phyloP scores from a whole-genome alignment of 2,888 invertebrate species.

The Macropis europaea region DNA sequence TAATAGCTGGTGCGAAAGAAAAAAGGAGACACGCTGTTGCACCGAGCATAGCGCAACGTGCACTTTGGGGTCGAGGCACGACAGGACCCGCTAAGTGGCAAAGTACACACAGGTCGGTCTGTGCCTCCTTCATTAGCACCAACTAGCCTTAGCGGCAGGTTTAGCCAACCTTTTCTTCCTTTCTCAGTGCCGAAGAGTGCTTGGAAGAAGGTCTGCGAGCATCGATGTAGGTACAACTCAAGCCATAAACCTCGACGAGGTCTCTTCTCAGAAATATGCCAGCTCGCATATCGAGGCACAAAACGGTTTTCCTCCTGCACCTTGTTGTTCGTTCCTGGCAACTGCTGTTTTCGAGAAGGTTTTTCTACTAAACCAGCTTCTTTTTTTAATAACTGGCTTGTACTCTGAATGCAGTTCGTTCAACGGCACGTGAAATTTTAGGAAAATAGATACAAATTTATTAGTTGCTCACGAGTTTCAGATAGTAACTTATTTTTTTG shows the following conservation, averaged over 20 bases:
- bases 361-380: background rate
- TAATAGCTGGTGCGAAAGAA: conserved; percentile 51
- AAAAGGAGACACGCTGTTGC: conserved; percentile 41
- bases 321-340: conserved; percentile 34
- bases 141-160: conserved; percentile 64
- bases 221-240: conserved; percentile 71
- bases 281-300: conserved; percentile 59
- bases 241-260: conserved; percentile 72
- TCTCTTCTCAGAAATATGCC: conserved; percentile 73
- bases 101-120: conserved; percentile 75
- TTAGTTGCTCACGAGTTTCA: too few species aligned
- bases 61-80: conserved; percentile 69
- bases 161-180: conserved; percentile 66
- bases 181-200: conserved; percentile 59
- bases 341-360: conserved; percentile 2
- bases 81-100: conserved; percentile 75
- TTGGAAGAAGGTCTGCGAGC: conserved; percentile 48
- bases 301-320: conserved; percentile 53
- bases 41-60: conserved; percentile 47
- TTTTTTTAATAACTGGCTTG: conserved; percentile 4
- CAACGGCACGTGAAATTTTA: too few species aligned
- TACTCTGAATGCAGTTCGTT: background rate
- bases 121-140: conserved; percentile 79
- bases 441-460: too few species aligned
- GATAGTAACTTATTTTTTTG: too few species aligned